Evolutionary conservation across 1,140 invertebrate species (phyloP), one percentile per base, ranked within the genome.

Genomic region (Zaprionus africanus): DNA sequence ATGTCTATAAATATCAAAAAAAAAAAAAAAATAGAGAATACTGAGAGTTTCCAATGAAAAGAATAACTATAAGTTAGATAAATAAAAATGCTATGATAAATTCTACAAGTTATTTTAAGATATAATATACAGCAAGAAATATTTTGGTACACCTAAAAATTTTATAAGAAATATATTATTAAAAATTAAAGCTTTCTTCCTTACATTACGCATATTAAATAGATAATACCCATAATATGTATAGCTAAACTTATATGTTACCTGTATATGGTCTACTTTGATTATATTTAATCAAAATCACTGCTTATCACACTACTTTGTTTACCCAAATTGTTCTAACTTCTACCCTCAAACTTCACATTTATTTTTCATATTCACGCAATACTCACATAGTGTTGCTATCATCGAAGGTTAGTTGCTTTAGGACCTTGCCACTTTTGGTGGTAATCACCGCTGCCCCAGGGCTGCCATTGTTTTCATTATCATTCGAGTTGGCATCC

Each of bases 401-500:
- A 12, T 91, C 82, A 76, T 87, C 78, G 22, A 90, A 87, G 17
- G 78, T 82, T 6, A 90, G 64, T 24, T 88, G 81, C 43, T 91
- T 91, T 0, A 87, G 41, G 31, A 87, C 71, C 60, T 87, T 84
- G 17, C 88, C 88, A 59, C 88, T 91, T 43, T 91, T 91, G n/a
- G 85, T 88, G 49, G 66, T 84, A 62, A 88, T 79, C 22, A 90
- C 69, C 4, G 56, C 36, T 17, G 36, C 36, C 19, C 56, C 36
- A 17, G 43, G 61, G 13, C 54, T 62, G 31, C 67, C 83, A 62
- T 87, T 84, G 13, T 61, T 67, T 22, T 64, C 80, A 11, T 57
- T 69, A 58, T 79, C 78, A 12, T n/a, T 17, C 12, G 71, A 31
- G n/a, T 54, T 62, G 24, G 67, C 61, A 11, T 74, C 66, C 38